Evolutionary conservation across 2,888 invertebrate genomes (phyloP).

Genomic region (Cerastis rubricosa): DNA sequence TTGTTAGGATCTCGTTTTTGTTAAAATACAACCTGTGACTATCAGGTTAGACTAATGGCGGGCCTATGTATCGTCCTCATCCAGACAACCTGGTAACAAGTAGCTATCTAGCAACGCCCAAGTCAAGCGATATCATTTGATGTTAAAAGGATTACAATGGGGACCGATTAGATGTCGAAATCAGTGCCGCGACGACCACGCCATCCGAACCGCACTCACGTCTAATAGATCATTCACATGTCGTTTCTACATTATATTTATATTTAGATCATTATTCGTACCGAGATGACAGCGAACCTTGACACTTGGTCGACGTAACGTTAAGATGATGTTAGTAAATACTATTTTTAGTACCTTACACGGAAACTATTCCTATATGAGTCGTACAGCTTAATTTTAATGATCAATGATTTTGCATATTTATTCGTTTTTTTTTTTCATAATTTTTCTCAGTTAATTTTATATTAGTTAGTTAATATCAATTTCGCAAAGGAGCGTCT

Average conservation of each 20-base stretch:
- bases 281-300: slow-evolving; percentile 19
- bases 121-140: slow-evolving; percentile 60
- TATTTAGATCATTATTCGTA: slow-evolving; percentile 28
- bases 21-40: not conserved
- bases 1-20: not conserved
- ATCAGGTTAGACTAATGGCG: slow-evolving; percentile 12
- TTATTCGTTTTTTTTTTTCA: not conserved
- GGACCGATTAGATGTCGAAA: slow-evolving; percentile 70
- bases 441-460: not conserved
- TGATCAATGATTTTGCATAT: slow-evolving; percentile 13
- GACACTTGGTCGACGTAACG: slow-evolving; percentile 28
- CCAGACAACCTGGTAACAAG: slow-evolving; percentile 47
- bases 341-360: slow-evolving; percentile 13
- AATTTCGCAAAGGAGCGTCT: slow-evolving; percentile 23
- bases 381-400: slow-evolving; percentile 20
- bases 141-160: slow-evolving; percentile 71
- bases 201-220: slow-evolving; percentile 30
- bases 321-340: slow-evolving; percentile 19
- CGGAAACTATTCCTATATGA: slow-evolving; percentile 12
- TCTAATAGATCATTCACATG: slow-evolving; percentile 29
- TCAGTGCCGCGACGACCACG: slow-evolving; percentile 54
- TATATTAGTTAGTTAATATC: slow-evolving; percentile 1
- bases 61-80: slow-evolving; percentile 39
- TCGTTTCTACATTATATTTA: slow-evolving; percentile 32
- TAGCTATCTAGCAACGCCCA: slow-evolving; percentile 35